These are phyloP conservation scores for Muscicapa comitata DNA, from an alignment of 2,797 vertebrate species.

Conservation along the genomic window DNA sequence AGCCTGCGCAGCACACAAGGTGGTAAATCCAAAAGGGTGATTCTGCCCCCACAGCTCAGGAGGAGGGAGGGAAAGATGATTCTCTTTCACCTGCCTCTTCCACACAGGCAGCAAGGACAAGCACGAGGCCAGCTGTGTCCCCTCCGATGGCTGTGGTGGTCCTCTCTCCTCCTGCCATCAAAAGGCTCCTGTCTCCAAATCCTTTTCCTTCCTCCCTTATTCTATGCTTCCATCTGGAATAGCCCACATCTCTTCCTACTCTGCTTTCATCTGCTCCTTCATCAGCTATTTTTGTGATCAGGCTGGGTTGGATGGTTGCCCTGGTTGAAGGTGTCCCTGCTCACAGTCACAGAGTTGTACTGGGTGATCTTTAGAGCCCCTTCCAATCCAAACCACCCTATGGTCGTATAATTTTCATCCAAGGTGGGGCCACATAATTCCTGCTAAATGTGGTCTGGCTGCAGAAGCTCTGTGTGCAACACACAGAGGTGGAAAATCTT, in stretches of 20 bases:
- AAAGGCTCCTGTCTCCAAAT: not conserved
- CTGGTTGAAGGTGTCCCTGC: not conserved
- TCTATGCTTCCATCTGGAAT: fast-evolving
- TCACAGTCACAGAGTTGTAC: not conserved
- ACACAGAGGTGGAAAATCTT: too few species aligned
- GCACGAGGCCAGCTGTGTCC: not conserved
- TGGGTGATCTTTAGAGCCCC: not conserved
- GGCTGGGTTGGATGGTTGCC: not conserved
- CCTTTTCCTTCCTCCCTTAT: not conserved
- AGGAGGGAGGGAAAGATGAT: not conserved
- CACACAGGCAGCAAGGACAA: not conserved
- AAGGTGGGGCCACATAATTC: not conserved
- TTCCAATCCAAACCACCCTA: not conserved
- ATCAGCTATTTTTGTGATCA: not conserved
- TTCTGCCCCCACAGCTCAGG: not conserved
- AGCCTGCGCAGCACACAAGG: not conserved
- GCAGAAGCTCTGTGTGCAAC: not conserved
- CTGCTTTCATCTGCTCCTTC: not conserved
- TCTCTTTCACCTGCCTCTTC: not conserved
- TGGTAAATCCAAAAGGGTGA: not conserved
- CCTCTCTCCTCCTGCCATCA: not conserved
- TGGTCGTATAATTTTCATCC: not conserved
- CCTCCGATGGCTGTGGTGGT: not conserved
- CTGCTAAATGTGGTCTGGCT: not conserved
- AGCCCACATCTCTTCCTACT: not conserved